Conservation (phyloP, 2,888 invertebrate species). For the Chrysotoxum bicinctum region DNA sequence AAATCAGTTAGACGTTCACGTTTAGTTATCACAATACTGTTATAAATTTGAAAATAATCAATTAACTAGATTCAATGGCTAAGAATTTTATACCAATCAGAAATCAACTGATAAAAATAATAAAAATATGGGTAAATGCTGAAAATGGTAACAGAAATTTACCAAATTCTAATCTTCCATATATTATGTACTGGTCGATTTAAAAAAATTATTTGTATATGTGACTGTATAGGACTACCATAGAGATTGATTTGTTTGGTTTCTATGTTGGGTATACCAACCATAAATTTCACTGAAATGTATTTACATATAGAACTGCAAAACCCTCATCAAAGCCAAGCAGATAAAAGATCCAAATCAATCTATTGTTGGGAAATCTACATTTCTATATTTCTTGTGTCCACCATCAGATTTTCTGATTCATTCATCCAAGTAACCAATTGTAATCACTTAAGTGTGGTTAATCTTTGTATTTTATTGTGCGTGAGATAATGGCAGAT, state of each 20-base stretch:
- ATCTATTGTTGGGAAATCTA: constrained; percentile 28
- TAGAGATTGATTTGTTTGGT: neutral
- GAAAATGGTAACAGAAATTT: too few relatives aligned
- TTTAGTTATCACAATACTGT: too few relatives aligned
- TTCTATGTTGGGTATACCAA: neutral
- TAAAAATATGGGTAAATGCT: too few relatives aligned
- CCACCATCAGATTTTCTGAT: constrained; percentile 10
- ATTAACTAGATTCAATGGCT: too few relatives aligned
- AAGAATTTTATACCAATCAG: too few relatives aligned
- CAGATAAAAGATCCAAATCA: constrained; percentile 19
- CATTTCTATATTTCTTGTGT: neutral
- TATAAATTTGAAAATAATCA: too few relatives aligned
- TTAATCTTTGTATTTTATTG: constrained; percentile 58
- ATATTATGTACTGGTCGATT: too few relatives aligned
- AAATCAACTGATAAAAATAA: too few relatives aligned
- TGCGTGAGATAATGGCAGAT: constrained; percentile 36
- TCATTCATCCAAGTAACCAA: constrained; percentile 34
- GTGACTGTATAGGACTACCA: too few relatives aligned
- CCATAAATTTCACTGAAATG: neutral
- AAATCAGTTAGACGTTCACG: too few relatives aligned
- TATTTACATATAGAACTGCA: neutral
- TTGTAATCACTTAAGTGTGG: constrained; percentile 59
- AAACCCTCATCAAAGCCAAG: constrained; percentile 17
- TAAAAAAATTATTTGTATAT: too few relatives aligned
- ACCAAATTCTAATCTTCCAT: too few relatives aligned